Base-by-base conservation (phyloP, 1,140 invertebrate species). In the Lucilia sericata region DNA sequence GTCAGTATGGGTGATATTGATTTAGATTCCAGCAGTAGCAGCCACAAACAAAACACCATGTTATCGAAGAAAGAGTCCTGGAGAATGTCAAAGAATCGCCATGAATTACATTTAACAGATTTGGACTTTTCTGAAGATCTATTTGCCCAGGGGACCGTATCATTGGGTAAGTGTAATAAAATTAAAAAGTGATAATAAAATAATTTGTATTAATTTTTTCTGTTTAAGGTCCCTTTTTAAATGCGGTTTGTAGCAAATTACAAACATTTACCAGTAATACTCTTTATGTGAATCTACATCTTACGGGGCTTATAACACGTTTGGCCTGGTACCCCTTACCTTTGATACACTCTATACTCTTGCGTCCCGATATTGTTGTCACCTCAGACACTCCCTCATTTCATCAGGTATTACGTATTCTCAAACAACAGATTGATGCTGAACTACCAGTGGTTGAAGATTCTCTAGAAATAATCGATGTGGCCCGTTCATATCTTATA, bases 311-410 rank as follows among this genome's bases (percentile, higher is more conserved):
- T 10, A 94, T 99, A 19, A 95, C 96, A 60, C 94, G 96, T 83
- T 92, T 99, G 55, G 96, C 97, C 5, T 94, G 95, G 70, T 98
- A 97, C 91, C 96, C 97, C 0, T 96, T 98, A 85, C 96, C 97
- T 4, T 91, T 99, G 19, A 92, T 99, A 10, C 94, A 96, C 78
- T 96, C 97, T 0, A 95, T 98, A 90, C 92, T 99, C 42, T 92
- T 99, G 13, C 97, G 97, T 89, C 94, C 97, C 85, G 95, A 95
- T 83, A 94, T 98, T 82, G 95, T 97, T 82, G 94, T 98, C 87
- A 97, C 98, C 89, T 96, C 97, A 3, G 96, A 96, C 87, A 96
- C 98, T 86, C 96, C 96, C 89, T 98, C 97, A 19, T 92, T 99
- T 81, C 96, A 96, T 91, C 97, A 98, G 93, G 97, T 98, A 87